Evolutionary conservation across 1,140 invertebrate species (phyloP).

Genomic region (Chelonus insularis): DNA sequence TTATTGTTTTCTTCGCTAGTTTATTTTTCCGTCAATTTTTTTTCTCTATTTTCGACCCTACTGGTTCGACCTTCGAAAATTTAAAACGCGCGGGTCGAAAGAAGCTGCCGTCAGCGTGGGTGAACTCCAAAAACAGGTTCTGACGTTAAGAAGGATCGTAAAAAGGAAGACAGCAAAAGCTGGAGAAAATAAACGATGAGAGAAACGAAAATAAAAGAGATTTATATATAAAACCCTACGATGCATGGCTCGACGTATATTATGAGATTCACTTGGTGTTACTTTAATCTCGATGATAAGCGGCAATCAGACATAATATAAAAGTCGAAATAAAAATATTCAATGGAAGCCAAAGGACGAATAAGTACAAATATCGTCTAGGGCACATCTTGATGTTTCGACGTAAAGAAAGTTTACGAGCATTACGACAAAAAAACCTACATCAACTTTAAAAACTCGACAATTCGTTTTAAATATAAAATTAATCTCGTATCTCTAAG

Average conservation of each 20-base stretch:
- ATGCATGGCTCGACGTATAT: neutral
- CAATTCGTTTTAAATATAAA: neutral
- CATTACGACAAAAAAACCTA: neutral
- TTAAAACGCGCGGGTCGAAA: slow-evolving; percentile 27
- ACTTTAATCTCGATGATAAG: slow-evolving; percentile 33
- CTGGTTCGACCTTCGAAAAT: slow-evolving; percentile 38
- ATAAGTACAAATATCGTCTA: neutral
- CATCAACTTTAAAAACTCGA: neutral
- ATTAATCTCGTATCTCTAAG: neutral
- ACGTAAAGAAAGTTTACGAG: slow-evolving; percentile 4
- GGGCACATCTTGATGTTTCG: neutral
- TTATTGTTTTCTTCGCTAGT: slow-evolving; percentile 13
- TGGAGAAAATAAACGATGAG: neutral
- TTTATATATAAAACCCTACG: neutral
- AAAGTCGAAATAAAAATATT: slow-evolving; percentile 12
- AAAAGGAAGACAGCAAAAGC: slow-evolving; percentile 4
- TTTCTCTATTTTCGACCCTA: slow-evolving; percentile 1
- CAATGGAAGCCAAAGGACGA: neutral
- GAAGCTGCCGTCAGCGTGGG: slow-evolving; percentile 38
- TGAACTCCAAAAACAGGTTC: slow-evolving; percentile 37
- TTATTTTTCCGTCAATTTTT: slow-evolving; percentile 10
- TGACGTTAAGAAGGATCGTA: slow-evolving; percentile 4
- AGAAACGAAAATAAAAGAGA: neutral
- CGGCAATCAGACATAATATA: slow-evolving; percentile 23
- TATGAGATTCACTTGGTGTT: slow-evolving; percentile 26